These are phyloP conservation scores for Sinohyriopsis cumingii DNA, from an alignment of 2,888 invertebrate genomes.

Conservation along the genomic window DNA sequence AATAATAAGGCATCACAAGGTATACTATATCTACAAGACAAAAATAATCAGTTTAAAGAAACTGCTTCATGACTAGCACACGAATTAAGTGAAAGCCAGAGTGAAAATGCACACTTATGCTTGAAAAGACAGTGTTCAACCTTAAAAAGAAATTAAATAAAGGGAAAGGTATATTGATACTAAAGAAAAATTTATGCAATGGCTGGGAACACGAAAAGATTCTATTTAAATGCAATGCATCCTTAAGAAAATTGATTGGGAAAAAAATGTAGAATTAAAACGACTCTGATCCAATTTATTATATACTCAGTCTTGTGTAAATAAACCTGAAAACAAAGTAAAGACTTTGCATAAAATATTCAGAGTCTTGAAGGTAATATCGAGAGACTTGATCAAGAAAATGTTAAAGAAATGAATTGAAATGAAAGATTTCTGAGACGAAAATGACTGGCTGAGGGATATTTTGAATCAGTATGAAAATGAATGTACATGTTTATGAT, in stretches of 20 bases:
- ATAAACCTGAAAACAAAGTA: neutral
- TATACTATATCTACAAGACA: neutral
- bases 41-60: neutral
- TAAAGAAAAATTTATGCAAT: neutral
- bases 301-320: neutral
- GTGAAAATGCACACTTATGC: too few relatives aligned
- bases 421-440: constrained; percentile 2
- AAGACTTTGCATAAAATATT: neutral
- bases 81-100: neutral
- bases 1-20: neutral
- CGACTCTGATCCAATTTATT: neutral
- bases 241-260: neutral
- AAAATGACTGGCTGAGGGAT: constrained; percentile 8
- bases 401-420: constrained; percentile 6
- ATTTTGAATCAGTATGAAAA: neutral
- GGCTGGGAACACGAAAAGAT: neutral
- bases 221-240: neutral
- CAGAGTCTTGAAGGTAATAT: neutral
- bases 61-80: neutral
- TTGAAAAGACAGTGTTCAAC: too few relatives aligned
- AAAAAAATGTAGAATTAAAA: neutral
- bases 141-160: neutral
- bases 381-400: constrained; percentile 2
- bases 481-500: constrained; percentile 12
- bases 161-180: neutral